phyloP scores from a whole-genome alignment of 2,888 invertebrate genomes.

The Cantharis lateralis region DNA sequence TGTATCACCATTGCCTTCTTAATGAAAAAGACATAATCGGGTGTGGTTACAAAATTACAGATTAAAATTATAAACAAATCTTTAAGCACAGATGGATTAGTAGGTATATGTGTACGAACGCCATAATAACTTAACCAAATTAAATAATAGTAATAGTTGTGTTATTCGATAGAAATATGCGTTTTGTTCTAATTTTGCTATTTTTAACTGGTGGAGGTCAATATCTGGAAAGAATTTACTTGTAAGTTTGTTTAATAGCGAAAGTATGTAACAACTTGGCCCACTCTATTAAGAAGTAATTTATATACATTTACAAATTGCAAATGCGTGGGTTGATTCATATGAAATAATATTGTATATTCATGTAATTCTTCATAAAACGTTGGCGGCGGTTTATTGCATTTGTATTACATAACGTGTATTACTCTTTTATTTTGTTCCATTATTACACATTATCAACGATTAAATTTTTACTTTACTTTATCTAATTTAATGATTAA shows the following conservation, averaged over 20 bases:
- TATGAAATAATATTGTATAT: slow-evolving; percentile 33
- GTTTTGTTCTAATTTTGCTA: background rate
- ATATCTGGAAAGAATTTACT: slow-evolving; percentile 10
- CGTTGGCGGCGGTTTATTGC: slow-evolving; percentile 29
- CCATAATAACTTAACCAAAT: background rate
- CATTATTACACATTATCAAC: background rate
- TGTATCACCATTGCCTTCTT: background rate
- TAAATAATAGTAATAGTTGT: too few species aligned
- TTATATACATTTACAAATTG: slow-evolving; percentile 31
- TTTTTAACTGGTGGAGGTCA: background rate
- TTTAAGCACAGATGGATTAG: background rate
- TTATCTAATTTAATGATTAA: background rate
- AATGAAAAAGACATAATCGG: background rate
- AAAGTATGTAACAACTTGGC: slow-evolving; percentile 17
- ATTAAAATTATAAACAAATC: background rate
- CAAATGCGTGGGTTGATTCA: slow-evolving; percentile 29
- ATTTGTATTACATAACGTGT: slow-evolving; percentile 26
- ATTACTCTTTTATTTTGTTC: background rate
- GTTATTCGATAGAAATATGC: background rate
- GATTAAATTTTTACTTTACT: background rate
- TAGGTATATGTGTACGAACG: too few species aligned
- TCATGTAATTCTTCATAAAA: slow-evolving; percentile 31
- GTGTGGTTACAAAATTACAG: background rate
- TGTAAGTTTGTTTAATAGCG: slow-evolving; percentile 14
- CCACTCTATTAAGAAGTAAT: slow-evolving; percentile 29